Conservation (phyloP, 2,888 invertebrate species). For the Harpagoxenus sublaevis region DNA sequence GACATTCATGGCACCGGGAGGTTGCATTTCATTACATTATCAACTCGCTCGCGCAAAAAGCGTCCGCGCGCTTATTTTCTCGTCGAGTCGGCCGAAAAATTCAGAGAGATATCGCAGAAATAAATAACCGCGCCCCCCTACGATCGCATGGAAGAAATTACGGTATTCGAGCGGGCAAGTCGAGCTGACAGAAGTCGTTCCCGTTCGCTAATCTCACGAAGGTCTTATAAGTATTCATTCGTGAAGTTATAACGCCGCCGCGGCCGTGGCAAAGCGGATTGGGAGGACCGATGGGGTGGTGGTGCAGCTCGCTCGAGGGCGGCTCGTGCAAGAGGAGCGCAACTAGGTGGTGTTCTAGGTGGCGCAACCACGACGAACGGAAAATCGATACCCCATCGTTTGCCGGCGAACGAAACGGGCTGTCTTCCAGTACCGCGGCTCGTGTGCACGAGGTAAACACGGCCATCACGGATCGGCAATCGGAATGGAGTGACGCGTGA, state of each 20-base stretch:
- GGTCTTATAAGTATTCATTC: constrained; percentile 67
- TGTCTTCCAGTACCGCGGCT: constrained; percentile 84
- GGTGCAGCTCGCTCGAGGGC: constrained; percentile 52
- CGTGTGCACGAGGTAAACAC: constrained; percentile 85
- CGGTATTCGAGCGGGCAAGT: neutral
- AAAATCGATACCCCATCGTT: constrained; percentile 85
- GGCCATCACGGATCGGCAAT: constrained; percentile 74
- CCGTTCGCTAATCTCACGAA: constrained; percentile 49
- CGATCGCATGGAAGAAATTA: neutral
- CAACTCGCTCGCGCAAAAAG: neutral
- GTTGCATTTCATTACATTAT: constrained; percentile 31
- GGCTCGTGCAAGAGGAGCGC: constrained; percentile 57
- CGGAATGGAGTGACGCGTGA: constrained; percentile 81
- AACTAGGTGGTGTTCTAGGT: constrained; percentile 76
- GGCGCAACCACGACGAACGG: constrained; percentile 80
- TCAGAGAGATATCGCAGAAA: neutral
- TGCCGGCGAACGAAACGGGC: constrained; percentile 78
- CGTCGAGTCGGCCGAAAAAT: neutral
- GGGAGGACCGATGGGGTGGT: constrained; percentile 66
- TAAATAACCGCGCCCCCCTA: neutral
- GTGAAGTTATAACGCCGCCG: constrained; percentile 56
- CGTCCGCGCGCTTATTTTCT: neutral
- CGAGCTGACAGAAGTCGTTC: constrained; percentile 24
- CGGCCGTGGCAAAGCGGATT: constrained; percentile 66
- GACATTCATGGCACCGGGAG: constrained; percentile 16